phyloP scores from a whole-genome alignment of 1,140 invertebrate genomes.

The Drosophila miranda region DNA sequence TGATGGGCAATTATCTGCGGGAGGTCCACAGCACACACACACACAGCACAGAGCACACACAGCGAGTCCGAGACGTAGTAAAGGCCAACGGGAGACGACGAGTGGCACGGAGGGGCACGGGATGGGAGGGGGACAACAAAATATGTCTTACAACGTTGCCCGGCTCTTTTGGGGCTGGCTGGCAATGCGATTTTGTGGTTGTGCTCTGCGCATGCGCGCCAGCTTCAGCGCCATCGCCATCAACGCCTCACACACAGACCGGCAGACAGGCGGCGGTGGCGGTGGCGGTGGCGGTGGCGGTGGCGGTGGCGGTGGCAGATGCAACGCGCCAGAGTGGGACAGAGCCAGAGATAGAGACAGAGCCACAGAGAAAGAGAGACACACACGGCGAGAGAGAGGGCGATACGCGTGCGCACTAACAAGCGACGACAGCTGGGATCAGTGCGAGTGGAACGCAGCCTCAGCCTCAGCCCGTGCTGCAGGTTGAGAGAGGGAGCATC shows the following conservation, averaged over 20 bases:
- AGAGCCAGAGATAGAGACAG: not conserved
- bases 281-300: not conserved
- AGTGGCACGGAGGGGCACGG: slow-evolving; percentile 4
- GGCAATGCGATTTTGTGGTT: slow-evolving; percentile 67
- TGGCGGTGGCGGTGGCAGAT: not conserved
- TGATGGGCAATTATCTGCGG: slow-evolving; percentile 81
- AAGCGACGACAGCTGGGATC: slow-evolving; percentile 48
- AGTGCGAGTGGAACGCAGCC: slow-evolving; percentile 18
- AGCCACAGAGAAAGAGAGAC: not conserved
- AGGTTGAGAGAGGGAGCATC: slow-evolving; percentile 6
- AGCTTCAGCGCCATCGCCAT: slow-evolving; percentile 83
- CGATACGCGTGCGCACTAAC: slow-evolving; percentile 55
- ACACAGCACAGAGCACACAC: slow-evolving; percentile 33
- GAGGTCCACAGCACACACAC: slow-evolving; percentile 66
- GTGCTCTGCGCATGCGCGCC: slow-evolving; percentile 79
- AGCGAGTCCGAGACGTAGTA: too few species aligned
- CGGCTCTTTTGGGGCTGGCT: slow-evolving; percentile 23
- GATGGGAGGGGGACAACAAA: slow-evolving; percentile 33
- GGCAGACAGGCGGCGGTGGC: not conserved
- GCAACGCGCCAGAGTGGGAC: slow-evolving; percentile 4
- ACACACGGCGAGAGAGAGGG: slow-evolving; percentile 13
- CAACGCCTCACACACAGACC: slow-evolving; percentile 83
- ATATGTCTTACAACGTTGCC: slow-evolving; percentile 73
- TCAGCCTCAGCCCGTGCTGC: too few species aligned
- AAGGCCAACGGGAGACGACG: too few species aligned